Evolutionary conservation across 2,113 vertebrate genomes (phyloP), one percentile per base, ranked within the genome.

Genomic region (Chlorocebus sabaeus): DNA sequence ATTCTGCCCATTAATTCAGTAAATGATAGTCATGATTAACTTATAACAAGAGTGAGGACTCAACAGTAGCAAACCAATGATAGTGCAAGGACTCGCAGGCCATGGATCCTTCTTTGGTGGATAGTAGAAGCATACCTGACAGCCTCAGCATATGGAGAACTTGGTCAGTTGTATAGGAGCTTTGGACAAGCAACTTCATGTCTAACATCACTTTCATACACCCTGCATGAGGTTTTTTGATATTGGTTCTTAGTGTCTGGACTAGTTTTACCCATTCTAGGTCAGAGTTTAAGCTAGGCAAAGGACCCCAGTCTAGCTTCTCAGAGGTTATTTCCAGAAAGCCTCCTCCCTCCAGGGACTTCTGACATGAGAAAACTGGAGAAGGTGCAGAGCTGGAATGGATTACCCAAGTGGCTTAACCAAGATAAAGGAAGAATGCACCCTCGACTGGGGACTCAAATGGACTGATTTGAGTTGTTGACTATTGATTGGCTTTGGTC

Each of bases 341-440:
- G 96, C 97, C 97, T 97, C 97, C 97, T 98, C 94, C 95, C 95
- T 96, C 82, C 96, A 97, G 97, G 97, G 95, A 97, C 96, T 96
- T 96, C 94, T 96, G 96, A 97, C 95, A 92, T 92, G 96, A 97
- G 94, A 96, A 96, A 32, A 97, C 80, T 96, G 97, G 96, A 97
- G 97, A 97, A 97, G 96, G 97, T 97, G 52, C 97, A 96, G 90
- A 98, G 91, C 94, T 98, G 97, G 94, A 96, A 86, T 97, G 97
- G 95, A 96, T 97, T 93, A 55, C 87, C 94, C 96, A 97, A 84
- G 96, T 96, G 96, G 95, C 91, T 96, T 97, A 96, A 64, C 96
- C 97, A 96, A 96, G 98, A 98, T 92, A 97, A 96, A 97, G 97
- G 96, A 98, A 98, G 98, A 98, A 97, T 82, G 92, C 92, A 91